Percentiles rank a stretch among this genome's conserved stretches.
These are phyloP conservation scores for Dysidea cf. avara DNA, from an alignment of 37 sponge, comb jelly and placozoan genomes.

Conservation along the genomic window DNA sequence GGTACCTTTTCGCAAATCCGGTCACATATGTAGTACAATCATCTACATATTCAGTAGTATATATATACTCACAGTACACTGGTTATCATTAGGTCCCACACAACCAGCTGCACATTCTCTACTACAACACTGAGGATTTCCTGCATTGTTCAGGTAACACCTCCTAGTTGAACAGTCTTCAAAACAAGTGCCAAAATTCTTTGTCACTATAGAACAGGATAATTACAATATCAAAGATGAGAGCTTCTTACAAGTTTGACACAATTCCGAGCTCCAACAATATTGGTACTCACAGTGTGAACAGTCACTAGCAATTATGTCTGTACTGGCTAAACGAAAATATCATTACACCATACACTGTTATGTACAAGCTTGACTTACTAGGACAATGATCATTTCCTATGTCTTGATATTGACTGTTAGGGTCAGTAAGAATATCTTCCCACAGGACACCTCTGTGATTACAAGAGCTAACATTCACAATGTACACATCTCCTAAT, in stretches of 20 bases:
- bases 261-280: not conserved
- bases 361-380: not conserved
- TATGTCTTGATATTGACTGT: not conserved
- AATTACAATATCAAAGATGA: not conserved
- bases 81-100: slow-evolving; percentile 22
- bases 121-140: slow-evolving; percentile 39
- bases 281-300: not conserved
- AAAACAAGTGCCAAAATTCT: slow-evolving; percentile 8
- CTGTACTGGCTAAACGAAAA: not conserved
- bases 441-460: slow-evolving; percentile 42
- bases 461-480: slow-evolving; percentile 31
- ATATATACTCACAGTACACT: slow-evolving; percentile 32
- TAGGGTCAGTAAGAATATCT: slow-evolving; percentile 42
- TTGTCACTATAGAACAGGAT: slow-evolving; percentile 36
- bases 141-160: not conserved
- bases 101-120: slow-evolving; percentile 67
- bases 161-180: slow-evolving; percentile 23
- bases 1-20: no score
- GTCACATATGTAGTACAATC: no score
- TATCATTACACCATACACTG: no score
- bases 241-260: slow-evolving; percentile 11
- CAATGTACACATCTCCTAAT: slow-evolving; percentile 22
- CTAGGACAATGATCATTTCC: not conserved
- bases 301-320: not conserved
- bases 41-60: no score